Evolutionary conservation across 2,113 vertebrate species (phyloP).

Genomic region (Lamprotornis superbus): DNA sequence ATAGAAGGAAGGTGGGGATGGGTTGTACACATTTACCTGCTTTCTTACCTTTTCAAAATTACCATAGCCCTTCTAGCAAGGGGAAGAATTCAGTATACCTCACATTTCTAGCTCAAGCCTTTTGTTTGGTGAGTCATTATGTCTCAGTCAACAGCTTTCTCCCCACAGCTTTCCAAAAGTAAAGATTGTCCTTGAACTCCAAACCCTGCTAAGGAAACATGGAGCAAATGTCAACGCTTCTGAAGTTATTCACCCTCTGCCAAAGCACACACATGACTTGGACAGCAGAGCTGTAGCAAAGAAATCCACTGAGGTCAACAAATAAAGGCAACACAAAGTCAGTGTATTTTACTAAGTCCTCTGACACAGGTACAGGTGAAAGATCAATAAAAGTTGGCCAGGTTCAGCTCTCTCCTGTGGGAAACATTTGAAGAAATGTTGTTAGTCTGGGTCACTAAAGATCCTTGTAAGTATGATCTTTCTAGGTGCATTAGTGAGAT

Average conservation of each 20-base stretch:
- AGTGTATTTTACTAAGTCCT: slow-evolving; percentile 8
- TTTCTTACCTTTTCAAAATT: neutral
- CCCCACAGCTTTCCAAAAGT: neutral
- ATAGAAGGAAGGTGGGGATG: neutral
- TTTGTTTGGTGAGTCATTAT: slow-evolving; percentile 5
- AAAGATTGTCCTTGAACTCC: slow-evolving; percentile 2
- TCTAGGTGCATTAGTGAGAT: neutral
- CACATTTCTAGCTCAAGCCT: neutral
- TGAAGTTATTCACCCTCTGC: slow-evolving; percentile 34
- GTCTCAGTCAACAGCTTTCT: slow-evolving; percentile 8
- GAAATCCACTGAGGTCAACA: slow-evolving; percentile 17
- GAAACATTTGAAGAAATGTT: slow-evolving; percentile 3
- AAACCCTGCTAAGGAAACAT: neutral
- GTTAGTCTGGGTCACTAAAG: neutral
- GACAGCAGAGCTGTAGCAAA: neutral
- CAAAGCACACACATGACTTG: neutral
- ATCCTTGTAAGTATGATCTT: neutral
- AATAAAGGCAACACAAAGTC: slow-evolving; percentile 9
- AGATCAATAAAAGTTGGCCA: neutral
- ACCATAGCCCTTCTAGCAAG: neutral
- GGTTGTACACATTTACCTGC: neutral
- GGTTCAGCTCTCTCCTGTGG: neutral
- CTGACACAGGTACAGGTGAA: slow-evolving; percentile 11
- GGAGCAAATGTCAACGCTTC: slow-evolving; percentile 2
- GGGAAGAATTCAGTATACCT: neutral